Evolutionary conservation across 2,888 invertebrate genomes (phyloP).

Genomic region (Endotricha flammealis): DNA sequence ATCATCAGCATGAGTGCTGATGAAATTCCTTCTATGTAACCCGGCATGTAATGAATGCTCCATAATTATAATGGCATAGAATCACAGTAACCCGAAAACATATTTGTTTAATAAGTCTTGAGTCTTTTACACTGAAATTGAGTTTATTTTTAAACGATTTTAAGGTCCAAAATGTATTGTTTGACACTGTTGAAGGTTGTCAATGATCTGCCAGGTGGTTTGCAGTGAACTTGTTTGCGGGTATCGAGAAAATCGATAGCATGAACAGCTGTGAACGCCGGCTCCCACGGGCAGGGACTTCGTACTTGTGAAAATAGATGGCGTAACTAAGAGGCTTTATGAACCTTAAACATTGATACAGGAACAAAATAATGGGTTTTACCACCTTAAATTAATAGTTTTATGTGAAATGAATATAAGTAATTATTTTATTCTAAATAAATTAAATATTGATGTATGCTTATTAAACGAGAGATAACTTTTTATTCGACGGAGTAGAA

Average conservation of each 20-base stretch:
- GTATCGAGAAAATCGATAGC: constrained; percentile 55
- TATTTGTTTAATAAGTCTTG: constrained; percentile 26
- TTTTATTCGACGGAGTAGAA: too few relatives aligned
- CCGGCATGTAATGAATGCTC: constrained; percentile 41
- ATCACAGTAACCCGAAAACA: constrained; percentile 17
- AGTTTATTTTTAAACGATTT: too few relatives aligned
- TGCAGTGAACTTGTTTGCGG: constrained; percentile 56
- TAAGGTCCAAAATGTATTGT: too few relatives aligned
- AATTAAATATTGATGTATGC: too few relatives aligned
- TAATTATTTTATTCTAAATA: too few relatives aligned
- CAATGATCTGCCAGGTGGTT: constrained; percentile 34
- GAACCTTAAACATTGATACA: too few relatives aligned
- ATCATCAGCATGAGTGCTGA: constrained; percentile 51
- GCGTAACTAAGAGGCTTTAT: constrained; percentile 28
- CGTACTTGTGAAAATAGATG: constrained; percentile 30
- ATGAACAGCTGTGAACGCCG: constrained; percentile 54
- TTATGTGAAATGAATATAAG: too few relatives aligned
- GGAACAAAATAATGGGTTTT: too few relatives aligned
- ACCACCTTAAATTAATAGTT: too few relatives aligned
- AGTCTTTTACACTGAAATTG: neutral
- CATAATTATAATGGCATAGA: constrained; percentile 35
- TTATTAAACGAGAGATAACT: too few relatives aligned
- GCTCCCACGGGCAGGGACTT: constrained; percentile 9
- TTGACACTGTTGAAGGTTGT: constrained; percentile 20
- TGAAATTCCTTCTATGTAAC: constrained; percentile 55